Evolutionary conservation across 2,113 vertebrate species (phyloP).

Genomic region (Nanorana parkeri): DNA sequence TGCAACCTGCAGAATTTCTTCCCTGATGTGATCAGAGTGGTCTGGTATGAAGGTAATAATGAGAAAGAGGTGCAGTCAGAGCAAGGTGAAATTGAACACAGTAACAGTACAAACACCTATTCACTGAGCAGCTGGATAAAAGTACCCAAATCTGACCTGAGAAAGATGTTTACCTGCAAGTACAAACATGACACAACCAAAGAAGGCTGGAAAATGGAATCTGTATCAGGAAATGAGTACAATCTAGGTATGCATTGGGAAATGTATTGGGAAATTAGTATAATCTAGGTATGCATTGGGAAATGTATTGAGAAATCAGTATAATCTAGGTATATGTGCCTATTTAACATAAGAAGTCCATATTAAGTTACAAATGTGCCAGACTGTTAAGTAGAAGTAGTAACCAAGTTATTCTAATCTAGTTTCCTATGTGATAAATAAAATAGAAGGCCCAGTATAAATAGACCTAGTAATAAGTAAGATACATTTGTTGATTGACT

Average conservation of each 20-base stretch:
- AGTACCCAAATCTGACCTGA: background rate
- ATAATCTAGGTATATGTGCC: background rate
- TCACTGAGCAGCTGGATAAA: slow-evolving; percentile 72
- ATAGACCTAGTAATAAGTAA: too few species aligned
- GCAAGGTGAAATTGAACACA: slow-evolving; percentile 38
- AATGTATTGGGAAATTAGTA: background rate
- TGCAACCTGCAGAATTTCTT: slow-evolving; percentile 75
- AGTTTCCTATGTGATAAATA: too few species aligned
- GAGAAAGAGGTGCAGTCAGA: slow-evolving; percentile 3
- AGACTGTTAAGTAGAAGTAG: too few species aligned
- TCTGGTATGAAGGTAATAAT: slow-evolving; percentile 60
- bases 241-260: slow-evolving; percentile 2
- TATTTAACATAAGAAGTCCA: too few species aligned
- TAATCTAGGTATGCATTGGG: slow-evolving; percentile 2
- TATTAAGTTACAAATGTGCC: too few species aligned
- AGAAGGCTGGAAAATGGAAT: background rate
- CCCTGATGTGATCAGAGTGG: slow-evolving; percentile 67
- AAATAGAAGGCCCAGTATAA: too few species aligned
- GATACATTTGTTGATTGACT: too few species aligned
- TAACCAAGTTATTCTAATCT: too few species aligned
- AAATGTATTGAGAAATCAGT: background rate
- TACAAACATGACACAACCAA: slow-evolving; percentile 56
- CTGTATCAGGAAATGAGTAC: background rate
- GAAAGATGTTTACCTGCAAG: slow-evolving; percentile 56
- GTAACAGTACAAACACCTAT: slow-evolving; percentile 20